phyloP scores from a whole-genome alignment of 2,113 vertebrate species.

The Siniperca chuatsi region DNA sequence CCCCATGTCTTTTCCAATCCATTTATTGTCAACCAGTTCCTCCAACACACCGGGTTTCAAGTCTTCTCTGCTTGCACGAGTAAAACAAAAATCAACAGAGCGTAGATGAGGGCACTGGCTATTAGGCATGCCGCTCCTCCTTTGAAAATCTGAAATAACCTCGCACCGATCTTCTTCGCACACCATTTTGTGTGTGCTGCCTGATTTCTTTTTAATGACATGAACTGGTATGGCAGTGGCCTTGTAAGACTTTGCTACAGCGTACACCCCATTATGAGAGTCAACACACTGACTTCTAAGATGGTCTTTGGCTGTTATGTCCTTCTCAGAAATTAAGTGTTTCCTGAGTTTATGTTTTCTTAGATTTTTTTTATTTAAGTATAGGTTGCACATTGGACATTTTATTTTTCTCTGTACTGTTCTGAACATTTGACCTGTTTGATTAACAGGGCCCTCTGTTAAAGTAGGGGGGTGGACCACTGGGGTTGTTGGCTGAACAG shows the following conservation, averaged over 20 bases:
- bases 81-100: conserved; percentile 18
- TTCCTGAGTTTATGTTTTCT: conserved; percentile 22
- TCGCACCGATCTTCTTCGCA: neutral
- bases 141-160: neutral
- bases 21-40: neutral
- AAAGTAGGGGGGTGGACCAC: neutral
- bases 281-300: conserved; percentile 32
- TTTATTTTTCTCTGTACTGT: neutral
- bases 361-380: conserved; percentile 8
- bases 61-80: neutral
- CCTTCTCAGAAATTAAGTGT: conserved; percentile 16
- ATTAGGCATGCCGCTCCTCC: neutral
- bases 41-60: neutral
- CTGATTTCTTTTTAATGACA: conserved; percentile 10
- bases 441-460: neutral
- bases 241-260: conserved; percentile 20
- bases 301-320: conserved; percentile 22
- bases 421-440: neutral
- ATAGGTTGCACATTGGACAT: conserved; percentile 28
- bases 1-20: conserved; percentile 18
- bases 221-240: conserved; percentile 16
- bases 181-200: neutral
- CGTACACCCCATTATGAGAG: conserved; percentile 4
- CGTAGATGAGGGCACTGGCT: conserved; percentile 11
- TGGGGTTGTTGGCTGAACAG: neutral